A percentile compares a stretch with the other conserved stretches of the same genome.
phyloP scores from a whole-genome alignment of 2,888 invertebrate species.

The Aricia artaxerxes region DNA sequence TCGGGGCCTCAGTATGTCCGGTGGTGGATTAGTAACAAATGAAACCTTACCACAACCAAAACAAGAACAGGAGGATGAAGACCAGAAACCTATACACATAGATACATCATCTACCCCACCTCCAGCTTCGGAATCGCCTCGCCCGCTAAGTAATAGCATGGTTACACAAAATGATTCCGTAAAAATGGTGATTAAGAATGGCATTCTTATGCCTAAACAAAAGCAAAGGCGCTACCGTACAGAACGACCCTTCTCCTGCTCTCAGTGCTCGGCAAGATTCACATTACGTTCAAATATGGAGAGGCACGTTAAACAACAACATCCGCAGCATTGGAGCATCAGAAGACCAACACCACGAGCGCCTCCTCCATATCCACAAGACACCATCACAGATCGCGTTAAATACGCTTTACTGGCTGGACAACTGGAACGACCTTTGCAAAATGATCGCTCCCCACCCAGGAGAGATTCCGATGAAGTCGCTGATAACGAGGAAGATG shows the following conservation, averaged over 20 bases:
- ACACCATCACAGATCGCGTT: slow-evolving; percentile 70
- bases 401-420: slow-evolving; percentile 90
- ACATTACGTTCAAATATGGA: slow-evolving; percentile 97
- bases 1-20: slow-evolving; percentile 84
- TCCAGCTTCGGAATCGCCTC: slow-evolving; percentile 72
- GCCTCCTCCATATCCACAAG: slow-evolving; percentile 64
- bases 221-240: slow-evolving; percentile 94
- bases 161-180: slow-evolving; percentile 82
- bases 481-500: slow-evolving; percentile 83
- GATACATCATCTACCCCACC: slow-evolving; percentile 70
- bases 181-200: slow-evolving; percentile 95
- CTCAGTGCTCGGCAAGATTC: slow-evolving; percentile 93
- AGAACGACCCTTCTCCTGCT: slow-evolving; percentile 94
- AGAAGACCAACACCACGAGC: slow-evolving; percentile 81
- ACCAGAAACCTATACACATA: slow-evolving; percentile 70
- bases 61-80: slow-evolving; percentile 77
- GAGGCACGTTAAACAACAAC: slow-evolving; percentile 95
- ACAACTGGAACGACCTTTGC: slow-evolving; percentile 84
- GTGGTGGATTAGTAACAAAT: slow-evolving; percentile 81
- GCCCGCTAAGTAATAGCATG: slow-evolving; percentile 68
- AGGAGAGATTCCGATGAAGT: slow-evolving; percentile 79
- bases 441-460: slow-evolving; percentile 64
- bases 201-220: slow-evolving; percentile 94
- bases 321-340: slow-evolving; percentile 94
- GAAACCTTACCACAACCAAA: slow-evolving; percentile 64